Evolutionary conservation across 2,888 invertebrate species (phyloP).

Genomic region (Erynnis tages): DNA sequence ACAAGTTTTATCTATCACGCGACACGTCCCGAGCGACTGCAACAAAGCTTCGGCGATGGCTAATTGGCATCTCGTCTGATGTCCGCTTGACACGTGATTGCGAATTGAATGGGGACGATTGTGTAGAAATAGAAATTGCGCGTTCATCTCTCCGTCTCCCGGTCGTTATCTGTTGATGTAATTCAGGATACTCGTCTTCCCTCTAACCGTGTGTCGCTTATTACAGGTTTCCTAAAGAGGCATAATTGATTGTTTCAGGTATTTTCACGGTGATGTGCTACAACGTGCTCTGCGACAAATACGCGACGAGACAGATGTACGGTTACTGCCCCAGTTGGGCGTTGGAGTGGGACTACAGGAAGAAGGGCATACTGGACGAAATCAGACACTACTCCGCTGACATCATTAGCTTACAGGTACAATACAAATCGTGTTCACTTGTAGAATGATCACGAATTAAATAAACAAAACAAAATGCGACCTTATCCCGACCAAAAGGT

Average conservation of each 20-base stretch:
- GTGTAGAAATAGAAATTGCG: conserved; percentile 25
- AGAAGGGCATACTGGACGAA: conserved; percentile 98
- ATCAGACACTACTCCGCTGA: conserved; percentile 98
- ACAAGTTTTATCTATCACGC: conserved; percentile 61
- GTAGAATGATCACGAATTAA: no score
- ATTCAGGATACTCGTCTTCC: conserved; percentile 6
- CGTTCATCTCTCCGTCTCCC: conserved; percentile 6
- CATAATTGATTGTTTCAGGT: conserved; percentile 76
- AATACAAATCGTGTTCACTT: no score
- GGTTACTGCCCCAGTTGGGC: conserved; percentile 99
- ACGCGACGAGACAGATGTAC: conserved; percentile 99
- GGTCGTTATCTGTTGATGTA: conserved; percentile 22
- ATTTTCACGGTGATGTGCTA: conserved; percentile 99
- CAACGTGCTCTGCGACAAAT: conserved; percentile 99
- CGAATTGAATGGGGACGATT: conserved; percentile 24
- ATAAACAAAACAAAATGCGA: no score
- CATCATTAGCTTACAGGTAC: conserved; percentile 91
- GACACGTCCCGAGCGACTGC: conserved; percentile 40
- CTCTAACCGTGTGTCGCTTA: background rate
- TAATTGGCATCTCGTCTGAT: conserved; percentile 37
- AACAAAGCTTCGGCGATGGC: conserved; percentile 24
- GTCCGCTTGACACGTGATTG: conserved; percentile 42
- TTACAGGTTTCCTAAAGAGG: conserved; percentile 2
- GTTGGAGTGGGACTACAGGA: conserved; percentile 98
- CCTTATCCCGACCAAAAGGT: no score